phyloP scores from a whole-genome alignment of 2,797 vertebrate genomes.

The Chelon labrosus region DNA sequence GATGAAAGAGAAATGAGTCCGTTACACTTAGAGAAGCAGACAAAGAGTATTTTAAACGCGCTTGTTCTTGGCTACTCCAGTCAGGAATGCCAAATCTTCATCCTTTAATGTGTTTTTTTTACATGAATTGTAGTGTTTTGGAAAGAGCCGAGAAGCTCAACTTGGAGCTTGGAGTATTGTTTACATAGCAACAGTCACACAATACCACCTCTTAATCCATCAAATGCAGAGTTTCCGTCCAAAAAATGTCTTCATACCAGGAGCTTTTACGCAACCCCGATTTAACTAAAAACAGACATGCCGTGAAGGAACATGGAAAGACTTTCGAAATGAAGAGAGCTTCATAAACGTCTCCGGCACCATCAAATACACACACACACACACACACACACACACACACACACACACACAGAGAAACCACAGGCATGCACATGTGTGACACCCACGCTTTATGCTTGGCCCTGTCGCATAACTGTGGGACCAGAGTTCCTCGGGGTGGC shows the following conservation, averaged over 20 bases:
- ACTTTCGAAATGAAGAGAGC: conserved; percentile 30
- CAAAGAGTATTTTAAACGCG: conserved; percentile 17
- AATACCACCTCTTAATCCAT: conserved; percentile 30
- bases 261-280: conserved; percentile 32
- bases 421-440: conserved; percentile 27
- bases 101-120: conserved; percentile 15
- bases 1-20: conserved; percentile 29
- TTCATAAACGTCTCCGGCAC: conserved; percentile 19
- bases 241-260: conserved; percentile 52
- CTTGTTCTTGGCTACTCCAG: conserved; percentile 13
- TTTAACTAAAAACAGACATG: conserved; percentile 54
- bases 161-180: conserved; percentile 17
- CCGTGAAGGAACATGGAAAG: conserved; percentile 10
- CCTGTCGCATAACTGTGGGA: conserved; percentile 25
- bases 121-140: conserved; percentile 17
- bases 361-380: conserved; percentile 6
- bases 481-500: conserved; percentile 7
- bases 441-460: neutral
- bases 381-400: conserved; percentile 2
- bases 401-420: too few species aligned
- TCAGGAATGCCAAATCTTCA: neutral
- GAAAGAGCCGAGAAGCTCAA: conserved; percentile 1
- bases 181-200: conserved; percentile 39
- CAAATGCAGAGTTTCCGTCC: conserved; percentile 38
- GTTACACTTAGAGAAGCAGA: neutral